phyloP scores from a whole-genome alignment of 2,888 invertebrate genomes.

The Bombylius discolor region DNA sequence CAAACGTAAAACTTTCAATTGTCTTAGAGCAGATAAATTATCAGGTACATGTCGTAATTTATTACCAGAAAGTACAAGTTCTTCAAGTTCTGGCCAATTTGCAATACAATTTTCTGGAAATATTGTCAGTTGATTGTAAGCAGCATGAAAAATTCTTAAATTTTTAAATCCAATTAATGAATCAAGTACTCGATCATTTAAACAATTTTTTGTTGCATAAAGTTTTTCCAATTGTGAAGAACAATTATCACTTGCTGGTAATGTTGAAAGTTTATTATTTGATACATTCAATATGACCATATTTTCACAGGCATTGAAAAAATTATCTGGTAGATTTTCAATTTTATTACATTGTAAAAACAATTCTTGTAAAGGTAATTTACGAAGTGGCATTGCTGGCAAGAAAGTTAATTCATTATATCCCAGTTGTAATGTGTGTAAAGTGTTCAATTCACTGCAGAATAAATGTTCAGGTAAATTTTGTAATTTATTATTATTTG shows the following conservation, averaged over 20 bases:
- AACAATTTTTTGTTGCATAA: conserved; percentile 62
- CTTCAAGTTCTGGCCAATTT: conserved; percentile 68
- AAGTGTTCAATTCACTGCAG: conserved; percentile 56
- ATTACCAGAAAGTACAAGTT: conserved; percentile 71
- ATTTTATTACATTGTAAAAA: conserved; percentile 68
- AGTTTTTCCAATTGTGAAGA: conserved; percentile 52
- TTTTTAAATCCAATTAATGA: conserved; percentile 51
- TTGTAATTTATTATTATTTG: conserved; percentile 58
- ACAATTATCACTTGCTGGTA: conserved; percentile 50
- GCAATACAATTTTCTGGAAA: conserved; percentile 61
- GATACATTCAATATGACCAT: conserved; percentile 62
- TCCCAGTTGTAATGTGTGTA: conserved; percentile 60
- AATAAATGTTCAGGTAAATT: conserved; percentile 60
- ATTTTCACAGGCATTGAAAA: conserved; percentile 53
- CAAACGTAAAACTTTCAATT: conserved; percentile 60
- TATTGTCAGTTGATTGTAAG: conserved; percentile 62
- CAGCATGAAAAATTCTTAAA: conserved; percentile 58
- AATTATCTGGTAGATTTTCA: conserved; percentile 58
- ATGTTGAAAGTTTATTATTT: conserved; percentile 58
- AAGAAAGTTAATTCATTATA: conserved; percentile 63
- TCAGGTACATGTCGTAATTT: conserved; percentile 62
- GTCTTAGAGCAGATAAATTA: conserved; percentile 55
- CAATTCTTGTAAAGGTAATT: conserved; percentile 54
- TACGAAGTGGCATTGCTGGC: conserved; percentile 53
- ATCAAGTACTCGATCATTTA: conserved; percentile 56